Conservation (phyloP, 2,797 vertebrate species). For the Brachyalestes nurse region DNA sequence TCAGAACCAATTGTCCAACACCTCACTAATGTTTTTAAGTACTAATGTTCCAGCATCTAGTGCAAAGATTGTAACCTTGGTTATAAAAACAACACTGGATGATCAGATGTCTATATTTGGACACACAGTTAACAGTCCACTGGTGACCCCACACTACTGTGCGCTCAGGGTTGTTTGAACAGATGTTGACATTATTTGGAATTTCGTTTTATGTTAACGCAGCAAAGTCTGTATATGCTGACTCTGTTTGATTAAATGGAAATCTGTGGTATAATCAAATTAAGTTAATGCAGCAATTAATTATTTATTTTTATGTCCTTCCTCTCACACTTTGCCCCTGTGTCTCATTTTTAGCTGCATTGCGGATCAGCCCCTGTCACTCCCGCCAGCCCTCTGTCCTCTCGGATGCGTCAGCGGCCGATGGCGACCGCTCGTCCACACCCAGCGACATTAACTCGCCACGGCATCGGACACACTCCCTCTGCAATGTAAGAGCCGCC, state of each 20-base stretch:
- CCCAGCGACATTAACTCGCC: slow-evolving; percentile 98
- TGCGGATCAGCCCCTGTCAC: slow-evolving; percentile 95
- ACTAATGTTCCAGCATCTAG: too few relatives aligned
- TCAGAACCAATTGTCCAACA: too few relatives aligned
- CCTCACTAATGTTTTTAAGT: too few relatives aligned
- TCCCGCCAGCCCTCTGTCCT: slow-evolving; percentile 95
- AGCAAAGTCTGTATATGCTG: too few relatives aligned
- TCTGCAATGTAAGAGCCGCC: slow-evolving; percentile 96
- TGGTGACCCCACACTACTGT: too few relatives aligned
- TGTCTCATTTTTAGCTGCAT: slow-evolving; percentile 74
- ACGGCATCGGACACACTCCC: slow-evolving; percentile 95
- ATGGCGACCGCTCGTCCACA: slow-evolving; percentile 93
- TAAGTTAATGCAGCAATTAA: too few relatives aligned
- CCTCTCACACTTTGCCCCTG: background rate
- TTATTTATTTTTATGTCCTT: background rate
- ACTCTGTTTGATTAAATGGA: too few relatives aligned
- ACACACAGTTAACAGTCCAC: too few relatives aligned
- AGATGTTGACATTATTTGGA: background rate
- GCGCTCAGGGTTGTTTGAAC: background rate
- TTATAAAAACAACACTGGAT: too few relatives aligned
- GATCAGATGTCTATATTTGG: too few relatives aligned
- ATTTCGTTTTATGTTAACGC: background rate
- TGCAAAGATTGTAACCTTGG: too few relatives aligned
- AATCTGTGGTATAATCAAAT: too few relatives aligned
- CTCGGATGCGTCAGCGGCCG: slow-evolving; percentile 91